Evolutionary conservation across 2,113 vertebrate species (phyloP), one percentile per base, ranked within the genome.

Genomic region (Rhinoderma darwinii): DNA sequence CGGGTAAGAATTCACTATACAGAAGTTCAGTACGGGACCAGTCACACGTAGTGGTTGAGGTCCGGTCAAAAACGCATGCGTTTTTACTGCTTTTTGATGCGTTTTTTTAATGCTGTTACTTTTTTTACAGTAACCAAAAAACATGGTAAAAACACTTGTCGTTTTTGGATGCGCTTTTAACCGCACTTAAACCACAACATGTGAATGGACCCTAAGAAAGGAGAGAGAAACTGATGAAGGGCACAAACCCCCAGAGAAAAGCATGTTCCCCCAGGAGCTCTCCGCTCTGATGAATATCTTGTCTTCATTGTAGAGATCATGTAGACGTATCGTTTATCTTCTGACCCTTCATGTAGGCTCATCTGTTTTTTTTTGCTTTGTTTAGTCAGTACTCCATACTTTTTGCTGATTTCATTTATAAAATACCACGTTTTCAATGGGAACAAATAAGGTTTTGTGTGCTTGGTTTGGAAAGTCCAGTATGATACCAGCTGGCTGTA

Each of bases 401-500:
- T 68, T 68, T 32, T 70, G 32, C 66, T 68, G 63, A 68, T 35
- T 68, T 35, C n/a, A 7, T 17, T 15, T 66, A 66, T 17, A 17
- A 66, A 66, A 32, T 6, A 35, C 14, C 30, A 66, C 15, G 89
- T 84, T 87, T 88, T 56, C 91, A 93, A 92, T 95, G 94, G 95
- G 94, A 94, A 92, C 91, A 93, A 94, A 92, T 92, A 89, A 92
- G 90, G 94, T 95, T 92, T 92, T 92, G 89, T 82, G 79, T 89
- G 91, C 92, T 90, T 92, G 91, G 95, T 93, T 94, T 94, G 94
- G 92, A 95, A 95, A 95, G 95, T 94, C 92, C 91, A 90, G 92
- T 92, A 92, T 95, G 90, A 94, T 93, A 94, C 93, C 95, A 96
- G 95, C 93, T 96, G 95, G 93, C 90, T 88, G n/a, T 91, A 95